Evolutionary conservation across 1,140 invertebrate species (phyloP).

Genomic region (Babylonia areolata): DNA sequence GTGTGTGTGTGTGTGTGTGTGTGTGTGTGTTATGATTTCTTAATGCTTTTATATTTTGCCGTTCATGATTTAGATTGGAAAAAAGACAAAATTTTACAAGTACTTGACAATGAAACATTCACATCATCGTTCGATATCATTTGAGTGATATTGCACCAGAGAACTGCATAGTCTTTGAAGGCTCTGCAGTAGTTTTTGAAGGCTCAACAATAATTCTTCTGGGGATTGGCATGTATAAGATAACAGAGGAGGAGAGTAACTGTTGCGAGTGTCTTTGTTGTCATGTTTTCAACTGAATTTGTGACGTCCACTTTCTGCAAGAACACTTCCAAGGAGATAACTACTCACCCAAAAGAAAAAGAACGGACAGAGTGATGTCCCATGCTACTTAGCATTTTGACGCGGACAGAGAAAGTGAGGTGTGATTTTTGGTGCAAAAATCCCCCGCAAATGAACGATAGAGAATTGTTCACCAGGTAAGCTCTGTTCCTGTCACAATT

Average conservation of each 20-base stretch:
- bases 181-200: too few species aligned
- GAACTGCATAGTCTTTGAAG: too few species aligned
- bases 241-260: not conserved
- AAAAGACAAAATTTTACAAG: too few species aligned
- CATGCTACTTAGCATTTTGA: conserved; percentile 32
- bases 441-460: not conserved
- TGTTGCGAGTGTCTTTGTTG: not conserved
- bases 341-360: not conserved
- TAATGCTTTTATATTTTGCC: too few species aligned
- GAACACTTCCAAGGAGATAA: not conserved
- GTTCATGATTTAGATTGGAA: too few species aligned
- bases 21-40: too few species aligned
- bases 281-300: not conserved
- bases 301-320: not conserved
- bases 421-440: not conserved
- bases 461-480: not conserved
- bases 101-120: too few species aligned
- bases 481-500: not conserved
- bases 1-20: not conserved
- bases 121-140: too few species aligned
- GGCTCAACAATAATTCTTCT: not conserved
- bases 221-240: not conserved
- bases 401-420: not conserved
- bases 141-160: too few species aligned
- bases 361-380: conserved; percentile 5